Percentiles rank a stretch among this genome's conserved stretches.
phyloP scores from a whole-genome alignment of 2,113 vertebrate genomes.

The Isurus oxyrinchus region DNA sequence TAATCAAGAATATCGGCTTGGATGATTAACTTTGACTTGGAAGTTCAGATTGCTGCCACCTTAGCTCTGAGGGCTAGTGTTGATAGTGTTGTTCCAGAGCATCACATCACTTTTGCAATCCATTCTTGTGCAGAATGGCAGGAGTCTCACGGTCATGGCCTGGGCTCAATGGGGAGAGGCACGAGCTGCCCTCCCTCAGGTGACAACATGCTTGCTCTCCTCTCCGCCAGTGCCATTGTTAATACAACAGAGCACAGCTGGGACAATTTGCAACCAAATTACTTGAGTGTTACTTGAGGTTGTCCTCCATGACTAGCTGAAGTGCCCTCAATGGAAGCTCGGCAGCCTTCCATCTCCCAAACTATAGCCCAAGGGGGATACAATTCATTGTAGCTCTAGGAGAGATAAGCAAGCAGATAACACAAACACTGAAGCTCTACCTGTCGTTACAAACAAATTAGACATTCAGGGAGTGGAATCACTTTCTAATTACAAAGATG shows the following conservation, averaged over 20 bases:
- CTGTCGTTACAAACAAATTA: neutral
- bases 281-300: neutral
- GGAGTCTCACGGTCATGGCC: neutral
- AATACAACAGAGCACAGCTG: neutral
- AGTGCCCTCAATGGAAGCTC: neutral
- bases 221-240: neutral
- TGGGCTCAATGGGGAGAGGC: neutral
- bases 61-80: neutral
- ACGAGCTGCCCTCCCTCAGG: neutral
- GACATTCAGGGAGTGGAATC: neutral
- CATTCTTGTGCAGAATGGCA: neutral
- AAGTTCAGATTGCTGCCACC: neutral
- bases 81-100: neutral
- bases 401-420: neutral
- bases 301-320: neutral
- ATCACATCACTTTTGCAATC: neutral
- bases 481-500: neutral
- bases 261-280: neutral
- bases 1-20: neutral
- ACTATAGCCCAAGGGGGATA: neutral
- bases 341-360: neutral
- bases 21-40: neutral
- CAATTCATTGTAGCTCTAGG: neutral
- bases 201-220: neutral
- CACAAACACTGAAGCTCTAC: neutral